Conservation (phyloP, 2,888 invertebrate species). For the Tholera decimalis region DNA sequence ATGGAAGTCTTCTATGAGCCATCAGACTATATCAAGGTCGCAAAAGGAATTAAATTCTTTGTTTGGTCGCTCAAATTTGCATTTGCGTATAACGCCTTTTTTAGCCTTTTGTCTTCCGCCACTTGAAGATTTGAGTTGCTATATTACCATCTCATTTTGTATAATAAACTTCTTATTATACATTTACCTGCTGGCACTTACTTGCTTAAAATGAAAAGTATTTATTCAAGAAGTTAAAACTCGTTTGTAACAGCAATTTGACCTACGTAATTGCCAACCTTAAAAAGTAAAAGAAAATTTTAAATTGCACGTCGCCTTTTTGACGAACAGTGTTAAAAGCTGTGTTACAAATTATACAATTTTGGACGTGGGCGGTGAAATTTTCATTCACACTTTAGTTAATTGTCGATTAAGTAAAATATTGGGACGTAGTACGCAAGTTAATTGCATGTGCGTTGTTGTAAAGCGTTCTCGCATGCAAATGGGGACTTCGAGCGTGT, state of each 20-base stretch:
- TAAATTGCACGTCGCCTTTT: constrained; percentile 51
- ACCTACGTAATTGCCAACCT: constrained; percentile 45
- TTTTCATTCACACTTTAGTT: constrained; percentile 33
- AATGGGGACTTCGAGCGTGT: constrained; percentile 81
- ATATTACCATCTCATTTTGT: constrained; percentile 22
- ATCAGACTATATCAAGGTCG: constrained; percentile 57
- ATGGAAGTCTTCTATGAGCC: constrained; percentile 53
- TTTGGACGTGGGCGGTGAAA: constrained; percentile 36
- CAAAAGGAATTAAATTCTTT: constrained; percentile 55
- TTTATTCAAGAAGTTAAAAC: constrained; percentile 46
- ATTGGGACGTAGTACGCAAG: constrained; percentile 49
- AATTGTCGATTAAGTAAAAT: constrained; percentile 47
- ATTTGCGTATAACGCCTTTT: constrained; percentile 48
- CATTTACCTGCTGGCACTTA: constrained; percentile 26
- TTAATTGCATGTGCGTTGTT: constrained; percentile 59
- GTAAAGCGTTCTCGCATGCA: constrained; percentile 69
- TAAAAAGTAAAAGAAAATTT: constrained; percentile 53
- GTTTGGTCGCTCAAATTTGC: constrained; percentile 60
- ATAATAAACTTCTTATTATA: constrained; percentile 23
- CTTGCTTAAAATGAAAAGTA: constrained; percentile 54
- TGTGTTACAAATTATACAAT: constrained; percentile 48
- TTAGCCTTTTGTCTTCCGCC: constrained; percentile 44
- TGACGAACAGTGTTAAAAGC: constrained; percentile 22
- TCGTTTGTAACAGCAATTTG: constrained; percentile 50
- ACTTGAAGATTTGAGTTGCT: constrained; percentile 1